Conservation (phyloP, 2,888 invertebrate genomes). For the Siphlonurus alternatus region DNA sequence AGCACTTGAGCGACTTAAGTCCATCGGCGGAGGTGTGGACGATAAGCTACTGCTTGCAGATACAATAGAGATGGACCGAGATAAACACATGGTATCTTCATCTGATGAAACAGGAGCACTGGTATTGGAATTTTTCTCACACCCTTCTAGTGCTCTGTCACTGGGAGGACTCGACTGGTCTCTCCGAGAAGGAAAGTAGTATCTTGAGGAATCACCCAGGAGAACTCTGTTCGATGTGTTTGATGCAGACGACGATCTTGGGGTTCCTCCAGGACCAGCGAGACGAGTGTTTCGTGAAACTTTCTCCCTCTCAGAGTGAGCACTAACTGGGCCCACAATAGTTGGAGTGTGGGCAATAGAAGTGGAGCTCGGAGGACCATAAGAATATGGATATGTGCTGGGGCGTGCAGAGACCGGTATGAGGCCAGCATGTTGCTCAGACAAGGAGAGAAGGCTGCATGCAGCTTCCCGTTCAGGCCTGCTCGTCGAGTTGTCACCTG, state of each 20-base stretch:
- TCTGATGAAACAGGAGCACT: neutral
- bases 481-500: slow-evolving; percentile 14
- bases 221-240: slow-evolving; percentile 1
- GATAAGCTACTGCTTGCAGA: neutral
- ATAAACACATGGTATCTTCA: neutral
- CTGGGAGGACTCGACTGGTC: slow-evolving; percentile 16
- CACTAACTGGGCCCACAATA: slow-evolving; percentile 12
- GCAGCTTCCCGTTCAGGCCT: slow-evolving; percentile 65
- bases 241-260: neutral
- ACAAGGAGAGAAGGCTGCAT: slow-evolving; percentile 58
- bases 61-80: neutral
- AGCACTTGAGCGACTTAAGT: slow-evolving; percentile 25
- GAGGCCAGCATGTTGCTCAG: slow-evolving; percentile 27
- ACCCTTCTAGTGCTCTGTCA: slow-evolving; percentile 17
- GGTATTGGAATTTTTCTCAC: neutral
- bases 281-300: slow-evolving; percentile 17
- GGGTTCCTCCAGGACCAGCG: slow-evolving; percentile 4
- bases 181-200: slow-evolving; percentile 26
- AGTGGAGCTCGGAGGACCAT: slow-evolving; percentile 10
- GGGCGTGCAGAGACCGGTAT: slow-evolving; percentile 41
- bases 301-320: slow-evolving; percentile 17
- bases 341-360: neutral
- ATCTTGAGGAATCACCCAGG: slow-evolving; percentile 18
- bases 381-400: slow-evolving; percentile 45
- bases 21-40: slow-evolving; percentile 24